Base-by-base conservation (phyloP, 2,113 vertebrate genomes). In the Bostrychus sinensis region DNA sequence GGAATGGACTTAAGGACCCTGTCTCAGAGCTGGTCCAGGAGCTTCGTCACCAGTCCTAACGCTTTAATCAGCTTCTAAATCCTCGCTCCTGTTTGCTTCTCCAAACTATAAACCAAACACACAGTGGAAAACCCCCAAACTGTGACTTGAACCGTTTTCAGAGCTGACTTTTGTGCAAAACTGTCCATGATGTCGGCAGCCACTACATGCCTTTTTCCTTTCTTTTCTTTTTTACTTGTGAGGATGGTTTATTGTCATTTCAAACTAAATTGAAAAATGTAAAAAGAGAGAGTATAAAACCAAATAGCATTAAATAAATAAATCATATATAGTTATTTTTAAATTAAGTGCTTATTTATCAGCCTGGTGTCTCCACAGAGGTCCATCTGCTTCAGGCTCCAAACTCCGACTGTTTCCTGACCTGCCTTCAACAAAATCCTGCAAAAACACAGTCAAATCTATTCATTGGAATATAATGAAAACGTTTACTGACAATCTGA, bases 141-240 rank as follows among this genome's bases (percentile, higher is more conserved):
- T 7, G 7, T 9, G 25, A 51, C 25, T 51, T 51, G 23, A 28
- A 51, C 25, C 25, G n/a, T 4, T 39, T 39, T 39, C 37, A 14
- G 48, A 14, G 2, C 16, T 32, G 30, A 32, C 30, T 32, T 32
- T 26, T 50, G 22, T 50, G 22, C 3, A 16, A 48, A 23, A 13
- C 12, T 23, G 22, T 25, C 43, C 19, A 46, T 25, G 22, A 25
- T 20, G 11, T 5, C 45, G 45, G 45, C 48, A 28, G 48, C 48
- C 23, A 28, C 45, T 23, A 51, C 48, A 58, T 78, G 72, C 62
- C 75, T 79, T 81, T 63, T 45, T 58, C 50, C 12, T 32, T 34
- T 55, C 3, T 69, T 66, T 70, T 38, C 62, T 51, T 69, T 39
- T 63, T 57, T 41, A 51, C 25, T 68, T 62, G 61, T 30, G 45